A percentile compares a stretch with the other conserved stretches of the same genome.
Conservation (phyloP, 2,888 invertebrate species). For the Piscicola geometra region DNA sequence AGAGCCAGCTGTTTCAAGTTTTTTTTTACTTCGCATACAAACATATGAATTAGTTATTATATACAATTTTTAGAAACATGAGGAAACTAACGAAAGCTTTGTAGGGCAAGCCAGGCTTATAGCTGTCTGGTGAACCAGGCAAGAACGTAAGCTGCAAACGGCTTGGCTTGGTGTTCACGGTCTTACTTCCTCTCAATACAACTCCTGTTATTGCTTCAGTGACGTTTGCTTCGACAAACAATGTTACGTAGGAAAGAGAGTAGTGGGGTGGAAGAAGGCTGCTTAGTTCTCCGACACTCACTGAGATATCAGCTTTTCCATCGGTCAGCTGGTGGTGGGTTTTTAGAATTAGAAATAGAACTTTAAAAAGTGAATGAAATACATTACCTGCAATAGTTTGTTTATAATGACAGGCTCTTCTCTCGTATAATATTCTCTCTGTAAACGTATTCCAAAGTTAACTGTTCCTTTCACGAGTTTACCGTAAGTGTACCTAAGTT, state of each 20-base stretch:
- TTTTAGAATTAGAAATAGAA: neutral
- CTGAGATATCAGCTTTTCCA: slow-evolving; percentile 25
- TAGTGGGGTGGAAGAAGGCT: neutral
- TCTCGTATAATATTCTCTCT: neutral
- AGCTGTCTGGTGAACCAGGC: slow-evolving; percentile 4
- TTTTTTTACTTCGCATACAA: neutral
- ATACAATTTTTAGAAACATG: neutral
- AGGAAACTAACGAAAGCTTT: neutral
- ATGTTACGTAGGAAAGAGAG: neutral
- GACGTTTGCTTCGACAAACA: slow-evolving; percentile 23
- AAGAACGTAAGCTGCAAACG: neutral
- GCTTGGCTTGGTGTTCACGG: neutral
- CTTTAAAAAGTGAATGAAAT: neutral
- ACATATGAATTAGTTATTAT: neutral
- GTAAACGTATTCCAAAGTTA: neutral
- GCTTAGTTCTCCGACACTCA: slow-evolving; percentile 19
- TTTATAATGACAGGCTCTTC: neutral
- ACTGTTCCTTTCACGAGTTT: slow-evolving; percentile 30
- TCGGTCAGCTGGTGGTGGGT: slow-evolving; percentile 8
- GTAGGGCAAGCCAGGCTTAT: slow-evolving; percentile 17
- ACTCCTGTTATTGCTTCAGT: slow-evolving; percentile 31
- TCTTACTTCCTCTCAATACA: neutral
- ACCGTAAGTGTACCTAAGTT: slow-evolving; percentile 34
- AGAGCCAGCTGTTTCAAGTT: too few species aligned
- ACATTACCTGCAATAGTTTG: neutral